phyloP scores from a whole-genome alignment of 2,888 invertebrate genomes.

The Limnephilus lunatus region DNA sequence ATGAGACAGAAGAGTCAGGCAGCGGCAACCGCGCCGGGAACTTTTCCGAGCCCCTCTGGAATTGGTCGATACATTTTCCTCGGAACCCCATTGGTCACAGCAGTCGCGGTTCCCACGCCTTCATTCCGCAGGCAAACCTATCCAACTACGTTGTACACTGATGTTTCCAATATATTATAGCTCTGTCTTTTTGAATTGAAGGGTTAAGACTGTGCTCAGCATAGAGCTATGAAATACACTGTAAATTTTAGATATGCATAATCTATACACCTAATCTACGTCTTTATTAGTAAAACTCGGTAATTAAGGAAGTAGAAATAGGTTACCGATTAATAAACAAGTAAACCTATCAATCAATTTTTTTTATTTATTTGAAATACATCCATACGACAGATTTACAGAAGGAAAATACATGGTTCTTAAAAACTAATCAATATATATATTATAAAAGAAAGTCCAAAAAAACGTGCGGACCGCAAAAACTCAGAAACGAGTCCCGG shows the following conservation, averaged over 20 bases:
- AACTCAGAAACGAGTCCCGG: too few species aligned
- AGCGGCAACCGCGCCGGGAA: neutral
- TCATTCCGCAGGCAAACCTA: constrained; percentile 12
- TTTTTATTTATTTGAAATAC: too few species aligned
- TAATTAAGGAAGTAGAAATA: neutral
- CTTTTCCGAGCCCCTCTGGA: constrained; percentile 52
- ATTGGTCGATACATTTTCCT: constrained; percentile 62
- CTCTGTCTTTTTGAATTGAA: neutral
- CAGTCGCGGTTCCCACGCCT: constrained; percentile 61
- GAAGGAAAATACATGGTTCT: too few species aligned
- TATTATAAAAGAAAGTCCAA: too few species aligned
- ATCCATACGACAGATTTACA: too few species aligned
- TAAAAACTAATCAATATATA: too few species aligned
- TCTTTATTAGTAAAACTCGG: neutral
- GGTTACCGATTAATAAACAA: too few species aligned
- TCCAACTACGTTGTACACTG: neutral
- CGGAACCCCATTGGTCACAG: constrained; percentile 57
- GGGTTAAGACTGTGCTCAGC: neutral
- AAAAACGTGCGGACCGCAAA: too few species aligned
- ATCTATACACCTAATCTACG: neutral
- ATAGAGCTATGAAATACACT: neutral
- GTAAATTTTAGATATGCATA: neutral
- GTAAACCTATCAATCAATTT: too few species aligned
- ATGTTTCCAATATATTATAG: neutral
- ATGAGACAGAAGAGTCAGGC: neutral